A percentile compares a stretch with the other conserved stretches of the same genome.
Conservation (phyloP, 2,888 invertebrate genomes). For the Clusia tigrina region DNA sequence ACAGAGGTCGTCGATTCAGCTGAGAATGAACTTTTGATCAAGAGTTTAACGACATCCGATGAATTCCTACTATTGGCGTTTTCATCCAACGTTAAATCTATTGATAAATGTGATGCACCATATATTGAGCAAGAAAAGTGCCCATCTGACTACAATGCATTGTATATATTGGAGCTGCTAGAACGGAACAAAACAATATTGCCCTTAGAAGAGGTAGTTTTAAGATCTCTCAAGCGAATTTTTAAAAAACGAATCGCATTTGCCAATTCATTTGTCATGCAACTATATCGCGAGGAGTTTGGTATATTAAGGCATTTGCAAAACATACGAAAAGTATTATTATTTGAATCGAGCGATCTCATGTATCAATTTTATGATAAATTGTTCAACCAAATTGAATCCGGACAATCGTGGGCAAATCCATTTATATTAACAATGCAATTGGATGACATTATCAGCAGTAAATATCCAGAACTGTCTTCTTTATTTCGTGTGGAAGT, state of each 20-base stretch:
- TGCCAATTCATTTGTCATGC: conserved; percentile 66
- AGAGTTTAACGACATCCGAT: conserved; percentile 46
- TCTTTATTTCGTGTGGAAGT: conserved; percentile 51
- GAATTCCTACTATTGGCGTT: conserved; percentile 51
- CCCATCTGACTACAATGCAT: conserved; percentile 29
- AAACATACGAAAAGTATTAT: conserved; percentile 66
- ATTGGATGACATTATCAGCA: conserved; percentile 65
- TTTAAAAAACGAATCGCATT: conserved; percentile 61
- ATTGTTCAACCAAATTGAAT: conserved; percentile 67
- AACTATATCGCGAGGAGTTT: conserved; percentile 65
- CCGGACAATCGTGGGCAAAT: conserved; percentile 64
- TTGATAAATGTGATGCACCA: conserved; percentile 4
- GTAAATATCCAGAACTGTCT: conserved; percentile 61
- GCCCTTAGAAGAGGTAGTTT: conserved; percentile 64
- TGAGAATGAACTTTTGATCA: conserved; percentile 23
- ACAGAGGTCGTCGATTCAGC: conserved; percentile 14
- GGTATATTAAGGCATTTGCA: conserved; percentile 64
- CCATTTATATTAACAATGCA: conserved; percentile 64
- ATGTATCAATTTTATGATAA: conserved; percentile 66
- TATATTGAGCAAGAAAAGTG: neutral
- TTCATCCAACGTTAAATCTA: conserved; percentile 39
- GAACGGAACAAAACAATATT: conserved; percentile 42
- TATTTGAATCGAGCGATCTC: conserved; percentile 67
- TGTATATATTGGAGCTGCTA: conserved; percentile 39
- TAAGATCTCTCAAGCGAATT: conserved; percentile 61